Evolutionary conservation across 2,113 vertebrate species (phyloP), one percentile per base, ranked within the genome.

Genomic region (Serinus canaria): DNA sequence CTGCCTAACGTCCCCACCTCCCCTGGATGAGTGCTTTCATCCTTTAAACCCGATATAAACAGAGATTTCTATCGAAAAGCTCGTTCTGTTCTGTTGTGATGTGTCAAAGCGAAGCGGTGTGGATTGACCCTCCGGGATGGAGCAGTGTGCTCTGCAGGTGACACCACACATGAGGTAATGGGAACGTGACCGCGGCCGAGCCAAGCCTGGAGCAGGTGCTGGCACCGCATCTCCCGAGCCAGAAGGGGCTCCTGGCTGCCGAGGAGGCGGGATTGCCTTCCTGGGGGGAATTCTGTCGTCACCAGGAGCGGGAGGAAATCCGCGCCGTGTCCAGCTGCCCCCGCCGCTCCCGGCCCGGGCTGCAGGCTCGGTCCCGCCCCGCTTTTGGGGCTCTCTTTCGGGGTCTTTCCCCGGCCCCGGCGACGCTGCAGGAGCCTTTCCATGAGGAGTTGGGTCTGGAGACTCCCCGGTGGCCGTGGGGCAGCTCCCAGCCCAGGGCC

Each of bases 101-200:
- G 0, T 3, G 13, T 0, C 4, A 2, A 6, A 2, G 1, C 16
- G 7, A 0, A 2, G 1, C 21, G 4, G 24, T 2, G 10, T 3
- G 0, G 22, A 49, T 27, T 0, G 66, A 5, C n/a, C 24, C 58
- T 59, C 4, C 5, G 3, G 68, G 50, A 21, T 2, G 21, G 27
- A 58, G 87, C 27, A 67, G 69, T 0, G 31, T 5, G 70, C 74
- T 8, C 13, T 5, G 87, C 63, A 50, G 88, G 72, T 79, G 69
- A 75, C 89, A 89, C 46, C 27, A 24, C 2, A 3, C 80, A 81
- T 91, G 94, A 95, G 92, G 69, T 84, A 87, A 94, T 46, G 84
- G 87, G 28, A 96, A 66, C 53, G 94, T 96, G 96, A 91, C 81
- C 37, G 3, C 0, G 49, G 23, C 69, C 0, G 8, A 4, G 96